Base-by-base conservation (phyloP, 1,140 invertebrate genomes). In the Brachystomella parvula region DNA sequence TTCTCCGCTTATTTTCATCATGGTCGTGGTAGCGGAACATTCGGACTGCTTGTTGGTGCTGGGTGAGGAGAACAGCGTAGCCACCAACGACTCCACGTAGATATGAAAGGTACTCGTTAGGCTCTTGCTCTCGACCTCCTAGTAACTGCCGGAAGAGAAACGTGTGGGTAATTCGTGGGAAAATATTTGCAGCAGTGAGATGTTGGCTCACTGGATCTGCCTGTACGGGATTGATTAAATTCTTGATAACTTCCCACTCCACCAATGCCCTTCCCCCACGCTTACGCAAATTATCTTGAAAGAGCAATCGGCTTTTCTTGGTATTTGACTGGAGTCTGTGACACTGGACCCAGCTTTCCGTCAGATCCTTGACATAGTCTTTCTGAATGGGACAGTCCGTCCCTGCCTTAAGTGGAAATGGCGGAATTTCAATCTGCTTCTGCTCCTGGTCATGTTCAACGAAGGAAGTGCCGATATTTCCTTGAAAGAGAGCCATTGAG, bases 331-430 rank as follows among this genome's bases (percentile, higher is more conserved):
- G 17, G 6, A 59, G 30, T 32, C 29, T 19, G 24, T 65, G 64
- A 49, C 15, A 60, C 32, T 29, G 17, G 31, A 24, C 28, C 66
- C 66, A 67, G 28, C 66, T 67, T 12, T 62, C 32, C 47, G 58
- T 19, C 24, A 67, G 44, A 30, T 39, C 60, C 2, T 21, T 9
- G 32, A 63, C 31, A 35, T 63, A 67, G 15, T 62, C 58, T 31
- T 33, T 19, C 12, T 63, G 32, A 12, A 67, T 67, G 12, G 66
- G 66, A 32, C 61, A 62, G 26, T 29, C 17, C 1, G 30, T 32
- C 21, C 31, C 0, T 21, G 39, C 2, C 19, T 63, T 1, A 0
- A 67, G 26, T 3, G 66, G 66, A 28, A 67, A 67, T 15, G 19
- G 6, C n/a, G 12, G 17, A n/a, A n/a, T n/a, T n/a, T n/a, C n/a